Evolutionary conservation across 2,888 invertebrate genomes (phyloP).

Genomic region (Lasiommata megera): DNA sequence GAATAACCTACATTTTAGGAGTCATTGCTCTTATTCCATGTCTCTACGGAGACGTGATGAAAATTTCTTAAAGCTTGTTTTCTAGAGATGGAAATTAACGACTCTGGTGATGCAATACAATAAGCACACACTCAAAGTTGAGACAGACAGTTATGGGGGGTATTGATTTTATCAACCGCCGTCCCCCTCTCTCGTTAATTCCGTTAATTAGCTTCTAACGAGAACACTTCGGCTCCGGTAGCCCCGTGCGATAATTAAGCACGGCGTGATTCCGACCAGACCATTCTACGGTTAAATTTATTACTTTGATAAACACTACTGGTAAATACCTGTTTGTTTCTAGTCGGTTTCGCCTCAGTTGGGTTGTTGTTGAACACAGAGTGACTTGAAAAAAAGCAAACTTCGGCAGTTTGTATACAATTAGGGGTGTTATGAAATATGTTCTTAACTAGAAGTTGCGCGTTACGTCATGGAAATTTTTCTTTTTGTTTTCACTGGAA

Average conservation of each 20-base stretch:
- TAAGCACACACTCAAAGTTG: background rate
- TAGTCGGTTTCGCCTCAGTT: too few species aligned
- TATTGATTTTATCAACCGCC: constrained; percentile 1
- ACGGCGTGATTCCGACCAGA: background rate
- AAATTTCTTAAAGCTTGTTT: background rate
- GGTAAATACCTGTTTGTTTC: too few species aligned
- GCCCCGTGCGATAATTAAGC: background rate
- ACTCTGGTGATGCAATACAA: background rate
- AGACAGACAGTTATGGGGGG: background rate
- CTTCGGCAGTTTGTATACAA: too few species aligned
- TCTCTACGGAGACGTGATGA: background rate
- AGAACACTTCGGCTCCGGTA: background rate
- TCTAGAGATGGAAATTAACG: background rate
- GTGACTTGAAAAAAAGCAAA: too few species aligned
- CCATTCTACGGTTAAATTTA: background rate
- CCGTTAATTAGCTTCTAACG: constrained; percentile 2
- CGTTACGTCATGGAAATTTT: too few species aligned
- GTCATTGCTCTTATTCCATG: too few species aligned
- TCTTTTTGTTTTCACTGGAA: too few species aligned
- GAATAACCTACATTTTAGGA: too few species aligned
- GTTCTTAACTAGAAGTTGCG: too few species aligned
- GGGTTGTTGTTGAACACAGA: too few species aligned
- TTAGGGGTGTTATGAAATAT: too few species aligned
- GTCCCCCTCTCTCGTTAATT: background rate
- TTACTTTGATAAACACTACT: too few species aligned